Evolutionary conservation across 2,113 vertebrate species (phyloP), one percentile per base, ranked within the genome.

Genomic region (Pogona vitticeps): DNA sequence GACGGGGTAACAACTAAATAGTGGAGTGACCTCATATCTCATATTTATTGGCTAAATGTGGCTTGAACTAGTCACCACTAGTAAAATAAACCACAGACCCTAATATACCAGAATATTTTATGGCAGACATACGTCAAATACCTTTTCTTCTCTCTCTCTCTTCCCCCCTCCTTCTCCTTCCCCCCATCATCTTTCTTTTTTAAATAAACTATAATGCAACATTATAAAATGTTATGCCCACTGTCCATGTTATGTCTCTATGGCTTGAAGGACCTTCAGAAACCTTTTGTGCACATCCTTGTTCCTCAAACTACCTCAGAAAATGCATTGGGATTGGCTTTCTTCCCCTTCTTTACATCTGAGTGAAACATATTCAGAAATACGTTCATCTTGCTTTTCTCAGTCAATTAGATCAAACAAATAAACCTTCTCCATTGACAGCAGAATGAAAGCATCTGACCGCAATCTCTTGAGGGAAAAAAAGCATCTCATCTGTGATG

Each of bases 71-170:
- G 94, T 94, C 94, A 94, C 93, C 91, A 93, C 80, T 90, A 93
- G 94, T 95, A 95, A 95, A 95, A 95, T 89, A 95, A 95, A 94
- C 94, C 94, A 91, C 92, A 95, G 92, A 82, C 86, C 89, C 85
- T 8, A 84, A 90, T 90, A 80, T 84, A 88, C 88, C 87, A 90
- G 91, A 94, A 93, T 94, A 95, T 94, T 95, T 94, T 93, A 91
- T 56, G 75, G 91, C 92, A 68, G 76, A 23, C 88, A 73, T 89
- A 7, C 88, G 89, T 88, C 89, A 73, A 28, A 90, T 61, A 83
- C 84, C 87, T 87, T 52, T 78, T 28, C 31, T 33, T 78, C 33
- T 93, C 86, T 81, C 82, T 13, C 80, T 70, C 63, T 2, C 14
- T 87, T n/a, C n/a, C n/a, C n/a, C n/a, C n/a, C 86, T 91, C 89